phyloP scores from a whole-genome alignment of 2,888 invertebrate species.

The Parnassius orleans region DNA sequence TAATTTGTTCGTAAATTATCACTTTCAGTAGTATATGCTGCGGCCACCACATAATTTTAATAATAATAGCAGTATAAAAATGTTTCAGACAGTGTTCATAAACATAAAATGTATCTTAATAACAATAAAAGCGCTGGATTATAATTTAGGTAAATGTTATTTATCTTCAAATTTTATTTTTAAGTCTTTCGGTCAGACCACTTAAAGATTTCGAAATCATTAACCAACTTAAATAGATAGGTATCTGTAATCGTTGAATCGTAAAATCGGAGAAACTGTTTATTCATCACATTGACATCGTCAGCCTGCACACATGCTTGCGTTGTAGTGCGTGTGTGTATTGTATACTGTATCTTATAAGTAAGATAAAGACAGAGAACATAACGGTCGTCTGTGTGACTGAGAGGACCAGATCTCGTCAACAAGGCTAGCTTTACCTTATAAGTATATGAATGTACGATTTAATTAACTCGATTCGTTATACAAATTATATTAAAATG shows the following conservation, averaged over 20 bases:
- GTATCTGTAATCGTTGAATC: slow-evolving; percentile 74
- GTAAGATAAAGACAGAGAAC: slow-evolving; percentile 63
- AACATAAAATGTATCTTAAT: background rate
- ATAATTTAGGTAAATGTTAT: slow-evolving; percentile 3
- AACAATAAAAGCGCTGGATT: background rate
- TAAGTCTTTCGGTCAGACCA: slow-evolving; percentile 38
- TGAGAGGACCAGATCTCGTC: slow-evolving; percentile 57
- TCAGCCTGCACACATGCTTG: slow-evolving; percentile 43
- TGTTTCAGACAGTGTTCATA: slow-evolving; percentile 3
- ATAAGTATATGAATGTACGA: slow-evolving; percentile 75
- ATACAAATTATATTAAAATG: slow-evolving; percentile 75
- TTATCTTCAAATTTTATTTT: slow-evolving; percentile 28
- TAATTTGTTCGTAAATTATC: slow-evolving; percentile 8
- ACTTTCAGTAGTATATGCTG: background rate
- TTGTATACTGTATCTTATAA: slow-evolving; percentile 56
- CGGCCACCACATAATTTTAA: too few species aligned
- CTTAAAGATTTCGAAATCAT: slow-evolving; percentile 62
- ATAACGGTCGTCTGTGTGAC: slow-evolving; percentile 50
- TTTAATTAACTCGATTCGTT: slow-evolving; percentile 78
- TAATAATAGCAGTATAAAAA: too few species aligned
- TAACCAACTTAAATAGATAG: slow-evolving; percentile 70
- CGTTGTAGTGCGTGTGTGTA: slow-evolving; percentile 43
- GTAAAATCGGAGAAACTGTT: slow-evolving; percentile 79
- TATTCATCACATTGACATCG: slow-evolving; percentile 74
- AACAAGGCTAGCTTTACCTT: slow-evolving; percentile 76